Percentiles rank a stretch among this genome's conserved stretches.
phyloP scores from a whole-genome alignment of 1,140 invertebrate species.

The Drosophila pseudoananassae region DNA sequence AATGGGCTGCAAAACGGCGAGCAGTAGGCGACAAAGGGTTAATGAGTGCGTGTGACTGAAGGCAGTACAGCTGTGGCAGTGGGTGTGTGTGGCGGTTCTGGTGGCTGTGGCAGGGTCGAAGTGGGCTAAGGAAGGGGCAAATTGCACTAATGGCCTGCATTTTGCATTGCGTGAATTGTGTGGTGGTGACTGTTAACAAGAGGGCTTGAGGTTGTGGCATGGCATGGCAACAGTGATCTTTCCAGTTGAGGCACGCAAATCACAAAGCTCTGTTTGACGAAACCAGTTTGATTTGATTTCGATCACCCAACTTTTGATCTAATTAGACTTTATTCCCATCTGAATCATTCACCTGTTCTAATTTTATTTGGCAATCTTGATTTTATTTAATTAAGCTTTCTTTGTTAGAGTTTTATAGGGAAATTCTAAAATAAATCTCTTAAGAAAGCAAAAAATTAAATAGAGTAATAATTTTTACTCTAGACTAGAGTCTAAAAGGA shows the following conservation, averaged over 20 bases:
- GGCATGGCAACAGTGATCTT: slow-evolving; percentile 8
- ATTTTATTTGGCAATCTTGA: not conserved
- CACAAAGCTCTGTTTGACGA: not conserved
- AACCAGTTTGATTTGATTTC: not conserved
- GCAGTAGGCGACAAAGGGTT: slow-evolving; percentile 44
- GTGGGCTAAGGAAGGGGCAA: slow-evolving; percentile 10
- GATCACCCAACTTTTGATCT: not conserved
- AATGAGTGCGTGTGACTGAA: slow-evolving; percentile 51
- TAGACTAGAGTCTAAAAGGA: no score
- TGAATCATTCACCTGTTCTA: not conserved
- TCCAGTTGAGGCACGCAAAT: not conserved
- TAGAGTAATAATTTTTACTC: no score
- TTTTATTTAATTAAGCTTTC: not conserved
- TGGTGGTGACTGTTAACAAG: slow-evolving; percentile 5
- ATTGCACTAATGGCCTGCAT: slow-evolving; percentile 76
- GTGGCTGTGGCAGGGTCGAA: not conserved
- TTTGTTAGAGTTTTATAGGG: not conserved
- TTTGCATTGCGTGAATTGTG: slow-evolving; percentile 41
- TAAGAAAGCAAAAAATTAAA: no score
- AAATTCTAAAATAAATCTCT: no score
- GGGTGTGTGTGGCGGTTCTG: not conserved
- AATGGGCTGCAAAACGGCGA: not conserved
- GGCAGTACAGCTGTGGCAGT: not conserved
- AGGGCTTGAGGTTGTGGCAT: no score
- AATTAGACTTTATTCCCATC: not conserved